Evolutionary conservation across 2,113 vertebrate genomes (phyloP).

Genomic region (Struthidea cinerea): DNA sequence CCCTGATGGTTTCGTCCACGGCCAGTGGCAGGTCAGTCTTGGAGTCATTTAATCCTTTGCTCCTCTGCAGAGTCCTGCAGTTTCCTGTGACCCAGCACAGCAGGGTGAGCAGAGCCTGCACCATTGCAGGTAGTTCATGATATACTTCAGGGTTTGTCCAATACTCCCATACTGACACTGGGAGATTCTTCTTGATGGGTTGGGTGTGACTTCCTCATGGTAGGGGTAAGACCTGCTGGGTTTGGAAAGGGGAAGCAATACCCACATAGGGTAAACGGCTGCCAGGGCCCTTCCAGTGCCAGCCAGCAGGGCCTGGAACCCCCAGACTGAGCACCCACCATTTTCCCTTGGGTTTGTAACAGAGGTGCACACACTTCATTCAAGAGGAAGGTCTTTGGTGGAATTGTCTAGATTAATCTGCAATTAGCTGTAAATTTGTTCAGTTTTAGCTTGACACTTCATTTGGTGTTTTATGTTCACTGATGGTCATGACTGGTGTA

Average conservation of each 20-base stretch:
- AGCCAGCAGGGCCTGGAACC: background rate
- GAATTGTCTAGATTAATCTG: background rate
- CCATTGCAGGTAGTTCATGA: background rate
- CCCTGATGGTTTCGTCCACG: background rate
- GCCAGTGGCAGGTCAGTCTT: background rate
- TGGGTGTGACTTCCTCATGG: background rate
- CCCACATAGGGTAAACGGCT: fast-evolving
- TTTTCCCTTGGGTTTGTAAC: background rate
- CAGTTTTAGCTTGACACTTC: fast-evolving
- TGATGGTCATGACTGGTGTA: background rate
- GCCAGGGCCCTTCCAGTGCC: background rate
- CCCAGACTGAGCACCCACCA: fast-evolving
- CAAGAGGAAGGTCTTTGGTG: background rate
- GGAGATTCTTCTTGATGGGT: background rate
- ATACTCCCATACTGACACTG: background rate
- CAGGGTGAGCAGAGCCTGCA: background rate
- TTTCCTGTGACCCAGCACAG: background rate
- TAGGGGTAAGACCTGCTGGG: background rate
- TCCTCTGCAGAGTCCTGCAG: background rate
- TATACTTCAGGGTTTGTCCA: background rate
- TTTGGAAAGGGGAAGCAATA: background rate
- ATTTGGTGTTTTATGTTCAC: background rate
- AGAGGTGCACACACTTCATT: background rate
- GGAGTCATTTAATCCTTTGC: background rate
- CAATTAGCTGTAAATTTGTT: background rate